Evolutionary conservation across 2,888 invertebrate species (phyloP).

Genomic region (Cinara cedri): DNA sequence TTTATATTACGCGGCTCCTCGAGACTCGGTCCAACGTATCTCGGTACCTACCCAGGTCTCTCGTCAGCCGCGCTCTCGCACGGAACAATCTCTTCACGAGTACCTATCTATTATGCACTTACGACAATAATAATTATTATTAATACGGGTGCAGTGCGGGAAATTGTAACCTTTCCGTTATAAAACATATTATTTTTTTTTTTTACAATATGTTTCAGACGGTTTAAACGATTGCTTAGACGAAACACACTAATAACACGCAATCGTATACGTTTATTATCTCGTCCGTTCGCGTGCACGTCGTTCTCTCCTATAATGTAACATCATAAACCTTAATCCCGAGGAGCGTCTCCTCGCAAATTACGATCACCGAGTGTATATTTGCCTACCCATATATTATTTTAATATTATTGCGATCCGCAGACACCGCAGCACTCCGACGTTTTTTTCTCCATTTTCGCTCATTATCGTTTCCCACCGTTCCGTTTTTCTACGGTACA

Average conservation of each 20-base stretch:
- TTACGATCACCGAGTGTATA: not conserved
- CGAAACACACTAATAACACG: conserved; percentile 5
- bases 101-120: too few species aligned
- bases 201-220: not conserved
- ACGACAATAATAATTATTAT: too few species aligned
- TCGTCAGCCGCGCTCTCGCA: conserved; percentile 7
- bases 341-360: too few species aligned
- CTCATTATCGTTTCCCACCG: not conserved
- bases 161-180: not conserved
- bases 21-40: not conserved
- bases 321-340: too few species aligned
- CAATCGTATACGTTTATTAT: conserved; percentile 4
- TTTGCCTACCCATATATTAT: not conserved
- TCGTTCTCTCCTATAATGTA: not conserved
- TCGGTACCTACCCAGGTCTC: too few species aligned
- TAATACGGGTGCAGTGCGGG: not conserved
- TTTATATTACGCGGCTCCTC: not conserved
- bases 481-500: too few species aligned
- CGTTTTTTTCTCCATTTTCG: not conserved
- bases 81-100: not conserved
- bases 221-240: conserved; percentile 3
- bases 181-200: too few species aligned
- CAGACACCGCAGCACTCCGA: not conserved
- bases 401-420: not conserved
- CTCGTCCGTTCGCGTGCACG: not conserved